Base-by-base conservation (phyloP, 2,888 invertebrate species). In the Lasioglossum zephyrum region DNA sequence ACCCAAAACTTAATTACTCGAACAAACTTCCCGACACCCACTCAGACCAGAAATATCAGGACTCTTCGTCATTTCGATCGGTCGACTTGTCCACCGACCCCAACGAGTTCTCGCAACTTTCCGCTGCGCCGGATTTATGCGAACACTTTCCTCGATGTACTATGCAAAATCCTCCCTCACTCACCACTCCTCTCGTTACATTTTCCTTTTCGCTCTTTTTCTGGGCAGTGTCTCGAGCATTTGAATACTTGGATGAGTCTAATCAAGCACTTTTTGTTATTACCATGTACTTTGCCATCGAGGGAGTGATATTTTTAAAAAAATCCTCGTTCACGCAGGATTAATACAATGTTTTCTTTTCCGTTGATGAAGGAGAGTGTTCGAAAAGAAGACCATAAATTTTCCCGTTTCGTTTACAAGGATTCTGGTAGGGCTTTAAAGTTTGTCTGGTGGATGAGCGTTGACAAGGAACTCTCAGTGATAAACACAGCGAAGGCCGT, bases 1-100 rank as follows among this genome's bases (percentile, higher is more conserved):
- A 75, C 31, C 63, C 49, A 79, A 63, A 82, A 83, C 84, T 84
- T 87, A 87, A 87, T 87, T 87, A 87, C 86, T 73, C 70, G 84
- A 81, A 77, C 84, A 81, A 86, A 84, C 73, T 84, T 81, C 75
- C 75, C n/a, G 57, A 57, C 57, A 69, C 60, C 60, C 41, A 0
- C 53, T 4, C 31, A 31, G 31, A n/a, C 57, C n/a, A 26, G 63
- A 82, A 85, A 87, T 85, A 87, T 85, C 85, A 79, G 78, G 75
- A 86, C 11, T 84, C 63, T 63, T 63, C 63, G 63, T 63, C 31
- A 31, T 63, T 63, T 63, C 63, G 63, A 63, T 63, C 85, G 84
- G 63, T 72, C 77, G 36, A 39, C 60, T 63, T 9, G 69, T 57
- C 76, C 82, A 79, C 79, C 77, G 73, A 85, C 74, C 69, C 22